Evolutionary conservation across 2,797 vertebrate genomes (phyloP).

Genomic region (Toxotes lorentzi): DNA sequence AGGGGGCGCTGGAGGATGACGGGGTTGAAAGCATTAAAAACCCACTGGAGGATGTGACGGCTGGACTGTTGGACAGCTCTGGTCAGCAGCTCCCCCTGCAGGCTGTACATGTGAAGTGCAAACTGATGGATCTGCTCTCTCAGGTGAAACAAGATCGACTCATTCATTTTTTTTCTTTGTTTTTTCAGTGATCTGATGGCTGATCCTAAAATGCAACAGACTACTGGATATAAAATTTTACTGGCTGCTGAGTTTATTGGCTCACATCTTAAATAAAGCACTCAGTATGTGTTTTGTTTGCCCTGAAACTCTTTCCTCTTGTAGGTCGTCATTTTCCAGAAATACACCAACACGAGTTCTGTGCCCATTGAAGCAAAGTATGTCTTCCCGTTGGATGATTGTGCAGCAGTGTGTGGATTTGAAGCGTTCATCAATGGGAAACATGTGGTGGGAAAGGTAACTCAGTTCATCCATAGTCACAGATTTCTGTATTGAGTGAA

Average conservation of each 20-base stretch:
- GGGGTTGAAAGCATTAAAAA: conserved; percentile 54
- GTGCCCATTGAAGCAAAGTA: conserved; percentile 92
- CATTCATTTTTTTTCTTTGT: neutral
- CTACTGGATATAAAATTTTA: neutral
- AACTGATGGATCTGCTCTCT: conserved; percentile 88
- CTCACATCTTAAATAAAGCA: neutral
- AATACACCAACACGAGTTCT: conserved; percentile 86
- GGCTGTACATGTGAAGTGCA: conserved; percentile 86
- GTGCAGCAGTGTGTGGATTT: conserved; percentile 92
- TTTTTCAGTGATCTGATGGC: neutral
- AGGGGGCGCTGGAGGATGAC: conserved; percentile 35
- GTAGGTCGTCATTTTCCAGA: conserved; percentile 91
- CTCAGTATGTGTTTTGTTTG: neutral
- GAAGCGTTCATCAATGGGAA: conserved; percentile 94
- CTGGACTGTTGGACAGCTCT: conserved; percentile 84
- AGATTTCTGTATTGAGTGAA: too few relatives aligned
- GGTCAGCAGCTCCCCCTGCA: conserved; percentile 88
- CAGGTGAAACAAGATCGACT: conserved; percentile 74
- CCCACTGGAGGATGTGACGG: conserved; percentile 71
- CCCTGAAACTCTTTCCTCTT: conserved; percentile 16
- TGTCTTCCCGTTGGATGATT: conserved; percentile 91
- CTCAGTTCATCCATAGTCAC: neutral
- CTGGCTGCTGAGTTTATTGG: neutral
- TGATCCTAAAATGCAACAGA: neutral
- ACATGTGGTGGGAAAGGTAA: conserved; percentile 91